A percentile compares a stretch with the other conserved stretches of the same genome.
These are phyloP conservation scores for Alca torda DNA, from an alignment of 2,797 vertebrate species.

Conservation along the genomic window DNA sequence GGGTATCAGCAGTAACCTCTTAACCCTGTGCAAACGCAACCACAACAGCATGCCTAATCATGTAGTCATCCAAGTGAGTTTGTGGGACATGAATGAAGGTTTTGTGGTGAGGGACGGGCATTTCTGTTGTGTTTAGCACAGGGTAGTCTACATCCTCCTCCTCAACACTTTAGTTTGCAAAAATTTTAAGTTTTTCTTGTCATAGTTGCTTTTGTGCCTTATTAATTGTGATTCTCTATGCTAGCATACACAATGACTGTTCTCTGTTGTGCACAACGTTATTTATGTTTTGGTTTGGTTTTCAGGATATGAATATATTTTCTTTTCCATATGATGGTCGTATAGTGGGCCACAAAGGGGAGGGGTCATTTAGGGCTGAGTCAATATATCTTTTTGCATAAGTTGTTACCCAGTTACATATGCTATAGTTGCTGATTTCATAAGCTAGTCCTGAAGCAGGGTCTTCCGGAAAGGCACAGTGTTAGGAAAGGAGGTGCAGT, in stretches of 20 bases:
- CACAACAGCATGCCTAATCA: background rate
- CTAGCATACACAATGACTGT: background rate
- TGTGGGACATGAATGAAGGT: background rate
- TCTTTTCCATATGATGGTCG: background rate
- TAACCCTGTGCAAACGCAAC: background rate
- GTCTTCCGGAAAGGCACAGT: background rate
- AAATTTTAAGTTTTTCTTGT: background rate
- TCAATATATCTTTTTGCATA: background rate
- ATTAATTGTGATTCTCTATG: background rate
- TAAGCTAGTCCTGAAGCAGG: background rate
- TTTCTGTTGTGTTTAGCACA: background rate
- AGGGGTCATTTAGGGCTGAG: background rate
- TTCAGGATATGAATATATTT: background rate
- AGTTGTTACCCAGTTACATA: background rate
- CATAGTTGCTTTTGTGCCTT: background rate
- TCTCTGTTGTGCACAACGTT: background rate
- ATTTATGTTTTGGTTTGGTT: background rate
- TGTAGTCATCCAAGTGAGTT: background rate
- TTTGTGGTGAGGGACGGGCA: background rate
- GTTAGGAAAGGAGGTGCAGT: accelerated
- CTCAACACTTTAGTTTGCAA: background rate
- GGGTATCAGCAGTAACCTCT: background rate
- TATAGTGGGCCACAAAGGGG: background rate
- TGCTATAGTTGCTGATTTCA: background rate
- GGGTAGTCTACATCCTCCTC: background rate